These are phyloP conservation scores for Isoperla grammatica DNA, from an alignment of 2,888 invertebrate species.

Conservation along the genomic window DNA sequence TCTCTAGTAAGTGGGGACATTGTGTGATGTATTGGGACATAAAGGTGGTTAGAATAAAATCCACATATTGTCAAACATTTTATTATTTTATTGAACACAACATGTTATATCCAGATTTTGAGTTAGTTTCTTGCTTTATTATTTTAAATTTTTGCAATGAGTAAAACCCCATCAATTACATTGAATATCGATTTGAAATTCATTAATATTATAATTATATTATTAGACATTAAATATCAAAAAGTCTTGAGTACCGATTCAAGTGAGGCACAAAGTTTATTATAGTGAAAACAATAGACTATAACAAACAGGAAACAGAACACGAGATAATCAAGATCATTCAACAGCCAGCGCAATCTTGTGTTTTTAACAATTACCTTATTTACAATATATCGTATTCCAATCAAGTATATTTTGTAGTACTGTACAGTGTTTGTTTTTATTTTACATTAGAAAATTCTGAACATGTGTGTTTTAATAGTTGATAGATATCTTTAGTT, in stretches of 20 bases:
- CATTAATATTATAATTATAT: constrained; percentile 20
- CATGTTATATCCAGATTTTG: constrained; percentile 31
- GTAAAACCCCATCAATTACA: constrained; percentile 31
- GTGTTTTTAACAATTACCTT: constrained; percentile 19
- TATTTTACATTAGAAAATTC: constrained; percentile 28
- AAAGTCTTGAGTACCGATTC: constrained; percentile 38
- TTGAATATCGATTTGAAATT: constrained; percentile 32
- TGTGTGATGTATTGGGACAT: no score
- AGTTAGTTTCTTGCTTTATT: constrained; percentile 22
- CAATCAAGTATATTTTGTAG: constrained; percentile 26
- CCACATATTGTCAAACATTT: constrained; percentile 31
- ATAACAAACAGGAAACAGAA: constrained; percentile 30
- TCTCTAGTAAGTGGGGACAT: no score
- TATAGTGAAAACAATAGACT: constrained; percentile 32
- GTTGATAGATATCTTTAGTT: constrained; percentile 1
- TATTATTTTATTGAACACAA: constrained; percentile 33
- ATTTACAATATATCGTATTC: constrained; percentile 24
- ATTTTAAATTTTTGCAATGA: constrained; percentile 24
- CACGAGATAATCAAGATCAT: constrained; percentile 1
- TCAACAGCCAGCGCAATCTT: constrained; percentile 26
- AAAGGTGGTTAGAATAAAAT: not conserved
- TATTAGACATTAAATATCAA: constrained; percentile 37
- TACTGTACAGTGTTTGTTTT: constrained; percentile 21
- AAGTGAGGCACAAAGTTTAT: constrained; percentile 40
- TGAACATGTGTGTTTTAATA: constrained; percentile 26